Percentiles rank a stretch among this genome's conserved stretches.
Conservation (phyloP, 1,140 invertebrate genomes). For the Limonius californicus region DNA sequence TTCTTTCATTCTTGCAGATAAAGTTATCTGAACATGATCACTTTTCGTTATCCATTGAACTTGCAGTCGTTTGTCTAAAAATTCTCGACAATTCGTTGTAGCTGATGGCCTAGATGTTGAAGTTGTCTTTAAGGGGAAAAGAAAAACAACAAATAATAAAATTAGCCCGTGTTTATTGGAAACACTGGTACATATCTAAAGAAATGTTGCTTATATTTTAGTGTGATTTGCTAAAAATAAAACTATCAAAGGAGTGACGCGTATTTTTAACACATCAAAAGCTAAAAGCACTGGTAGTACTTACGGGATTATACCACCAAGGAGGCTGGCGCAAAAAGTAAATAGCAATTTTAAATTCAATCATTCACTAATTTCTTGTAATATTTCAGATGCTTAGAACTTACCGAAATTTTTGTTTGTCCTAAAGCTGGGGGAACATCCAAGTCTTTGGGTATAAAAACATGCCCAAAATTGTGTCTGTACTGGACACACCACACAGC, state of each 20-base stretch:
- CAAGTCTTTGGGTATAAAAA: slow-evolving; percentile 80
- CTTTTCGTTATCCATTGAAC: slow-evolving; percentile 75
- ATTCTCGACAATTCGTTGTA: slow-evolving; percentile 73
- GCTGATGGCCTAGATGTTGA: slow-evolving; percentile 61
- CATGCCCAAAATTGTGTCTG: slow-evolving; percentile 86
- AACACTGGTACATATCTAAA: not conserved
- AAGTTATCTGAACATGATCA: slow-evolving; percentile 69
- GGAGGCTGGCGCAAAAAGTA: slow-evolving; percentile 58
- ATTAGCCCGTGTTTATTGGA: not conserved
- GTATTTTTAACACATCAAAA: slow-evolving; percentile 3
- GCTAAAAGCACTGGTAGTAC: slow-evolving; percentile 47
- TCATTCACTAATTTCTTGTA: not conserved
- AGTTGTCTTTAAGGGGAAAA: slow-evolving; percentile 56
- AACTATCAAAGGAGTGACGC: too few relatives aligned
- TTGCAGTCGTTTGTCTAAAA: slow-evolving; percentile 73
- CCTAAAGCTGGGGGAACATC: slow-evolving; percentile 86
- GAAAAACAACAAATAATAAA: slow-evolving; percentile 27
- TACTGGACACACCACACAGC: slow-evolving; percentile 84
- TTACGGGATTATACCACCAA: slow-evolving; percentile 88
- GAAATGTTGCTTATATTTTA: not conserved
- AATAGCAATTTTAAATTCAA: not conserved
- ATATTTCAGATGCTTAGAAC: slow-evolving; percentile 34
- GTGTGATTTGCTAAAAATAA: not conserved
- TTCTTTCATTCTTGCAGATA: slow-evolving; percentile 71
- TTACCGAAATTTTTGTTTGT: slow-evolving; percentile 85